Evolutionary conservation across 2,797 vertebrate species (phyloP).

Genomic region (Percopsis omiscomaycus): DNA sequence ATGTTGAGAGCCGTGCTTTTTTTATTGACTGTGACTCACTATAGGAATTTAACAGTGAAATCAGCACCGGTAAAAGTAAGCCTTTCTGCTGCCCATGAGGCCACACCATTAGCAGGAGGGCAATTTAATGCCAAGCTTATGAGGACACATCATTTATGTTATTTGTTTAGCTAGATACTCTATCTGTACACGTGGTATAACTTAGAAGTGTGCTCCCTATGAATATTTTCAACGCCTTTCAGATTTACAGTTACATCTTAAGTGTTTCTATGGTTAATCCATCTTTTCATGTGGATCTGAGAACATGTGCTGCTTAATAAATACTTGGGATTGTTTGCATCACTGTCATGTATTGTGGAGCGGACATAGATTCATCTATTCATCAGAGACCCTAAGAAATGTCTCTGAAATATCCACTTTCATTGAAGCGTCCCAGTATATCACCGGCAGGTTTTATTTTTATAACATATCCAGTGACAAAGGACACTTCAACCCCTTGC

Average conservation of each 20-base stretch:
- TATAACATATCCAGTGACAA: slow-evolving; percentile 86
- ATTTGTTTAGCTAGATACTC: slow-evolving; percentile 1
- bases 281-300: slow-evolving; percentile 19
- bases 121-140: slow-evolving; percentile 7
- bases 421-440: slow-evolving; percentile 73
- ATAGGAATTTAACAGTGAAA: slow-evolving; percentile 56
- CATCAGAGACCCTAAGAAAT: slow-evolving; percentile 68
- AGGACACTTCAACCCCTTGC: slow-evolving; percentile 83
- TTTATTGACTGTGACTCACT: slow-evolving; percentile 56
- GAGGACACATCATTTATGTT: slow-evolving; percentile 17
- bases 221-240: not conserved
- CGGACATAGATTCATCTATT: slow-evolving; percentile 59
- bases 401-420: slow-evolving; percentile 75
- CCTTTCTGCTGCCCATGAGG: slow-evolving; percentile 14
- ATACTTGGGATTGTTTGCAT: slow-evolving; percentile 55
- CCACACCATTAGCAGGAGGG: slow-evolving; percentile 15
- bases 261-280: slow-evolving; percentile 4
- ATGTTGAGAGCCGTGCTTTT: slow-evolving; percentile 22
- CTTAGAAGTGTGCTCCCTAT: not conserved
- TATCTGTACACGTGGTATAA: not conserved
- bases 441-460: slow-evolving; percentile 86
- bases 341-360: slow-evolving; percentile 48
- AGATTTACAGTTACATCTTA: too few relatives aligned
- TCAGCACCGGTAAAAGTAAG: slow-evolving; percentile 45
- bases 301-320: slow-evolving; percentile 22